These are phyloP conservation scores for Euspilapteryx auroguttella DNA, from an alignment of 2,888 invertebrate species.

Conservation along the genomic window DNA sequence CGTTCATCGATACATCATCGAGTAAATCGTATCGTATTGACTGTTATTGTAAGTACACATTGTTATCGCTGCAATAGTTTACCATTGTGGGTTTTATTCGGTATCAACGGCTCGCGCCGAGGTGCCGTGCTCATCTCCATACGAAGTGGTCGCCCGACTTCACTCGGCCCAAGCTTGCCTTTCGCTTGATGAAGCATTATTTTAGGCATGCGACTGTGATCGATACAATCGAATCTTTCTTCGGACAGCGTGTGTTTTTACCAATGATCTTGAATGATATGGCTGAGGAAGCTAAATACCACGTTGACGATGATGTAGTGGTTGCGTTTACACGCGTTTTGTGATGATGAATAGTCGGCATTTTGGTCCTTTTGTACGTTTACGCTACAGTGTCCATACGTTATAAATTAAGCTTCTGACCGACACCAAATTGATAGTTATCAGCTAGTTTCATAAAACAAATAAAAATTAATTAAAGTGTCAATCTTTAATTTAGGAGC, in stretches of 20 bases:
- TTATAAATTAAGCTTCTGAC: too few species aligned
- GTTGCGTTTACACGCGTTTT: slow-evolving; percentile 26
- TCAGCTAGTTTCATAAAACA: too few species aligned
- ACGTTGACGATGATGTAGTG: slow-evolving; percentile 34
- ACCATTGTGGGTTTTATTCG: slow-evolving; percentile 23
- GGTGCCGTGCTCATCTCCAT: slow-evolving; percentile 29
- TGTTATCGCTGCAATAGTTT: slow-evolving; percentile 10
- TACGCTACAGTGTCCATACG: too few species aligned
- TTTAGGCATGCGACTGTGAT: slow-evolving; percentile 53
- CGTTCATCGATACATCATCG: slow-evolving; percentile 8
- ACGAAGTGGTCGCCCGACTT: slow-evolving; percentile 21
- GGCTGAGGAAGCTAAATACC: slow-evolving; percentile 10
- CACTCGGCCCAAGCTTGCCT: slow-evolving; percentile 17
- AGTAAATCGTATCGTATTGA: slow-evolving; percentile 3
- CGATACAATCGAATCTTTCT: slow-evolving; percentile 46
- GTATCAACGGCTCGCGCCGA: slow-evolving; percentile 27
- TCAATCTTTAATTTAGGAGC: too few species aligned
- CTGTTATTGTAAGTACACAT: slow-evolving; percentile 3
- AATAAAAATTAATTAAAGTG: too few species aligned
- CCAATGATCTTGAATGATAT: slow-evolving; percentile 12
- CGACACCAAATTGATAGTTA: too few species aligned
- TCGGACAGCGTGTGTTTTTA: slow-evolving; percentile 38
- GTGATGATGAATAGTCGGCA: slow-evolving; percentile 32
- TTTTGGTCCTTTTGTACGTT: too few species aligned
- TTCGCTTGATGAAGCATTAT: slow-evolving; percentile 38